Evolutionary conservation across 1,140 invertebrate genomes (phyloP), one percentile per base, ranked within the genome.

Genomic region (Zaprionus inermis): DNA sequence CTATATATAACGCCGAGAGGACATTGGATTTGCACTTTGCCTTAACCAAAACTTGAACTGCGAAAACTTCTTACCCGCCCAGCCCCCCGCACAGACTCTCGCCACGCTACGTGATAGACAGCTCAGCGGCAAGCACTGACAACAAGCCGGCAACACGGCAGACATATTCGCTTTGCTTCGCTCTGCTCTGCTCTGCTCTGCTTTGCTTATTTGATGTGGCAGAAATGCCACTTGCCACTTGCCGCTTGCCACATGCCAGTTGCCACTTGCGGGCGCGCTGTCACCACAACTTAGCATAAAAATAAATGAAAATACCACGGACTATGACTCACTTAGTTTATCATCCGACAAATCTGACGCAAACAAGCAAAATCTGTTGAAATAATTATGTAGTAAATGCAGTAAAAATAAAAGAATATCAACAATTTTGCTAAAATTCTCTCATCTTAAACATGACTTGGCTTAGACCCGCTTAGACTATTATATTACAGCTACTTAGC

Each of bases 71-170:
- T 12, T 20, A 2, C 38, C 38, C 14, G 0, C 1, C 9, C 7
- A 16, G 0, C 41, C 1, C 7, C 7, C 16, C 9, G 10, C 16
- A 2, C 44, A 18, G 1, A 2, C 18, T 38, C 36, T 57, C 18
- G 16, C 6, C 32, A 10, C 14, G 12, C 12, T 9, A 20, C 18
- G 34, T 81, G 75, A 84, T 78, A 71, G 78, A 81, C 81, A 78
- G 66, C 60, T 22, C 57, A 56, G 51, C 32, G 58, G 41, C 71
- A 68, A 44, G 67, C 69, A 65, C 71, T 82, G 81, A 76, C 78
- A 79, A 65, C 64, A 70, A 30, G 9, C 34, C 28, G 60, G 54
- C 49, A 63, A 30, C 60, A 61, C 34, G 64, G 44, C 72, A 65
- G 58, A 9, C 32, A 30, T 16, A 56, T 36, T 38, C 36, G 36